Base-by-base conservation (phyloP, 2,888 invertebrate species). In the Hyles lineata region DNA sequence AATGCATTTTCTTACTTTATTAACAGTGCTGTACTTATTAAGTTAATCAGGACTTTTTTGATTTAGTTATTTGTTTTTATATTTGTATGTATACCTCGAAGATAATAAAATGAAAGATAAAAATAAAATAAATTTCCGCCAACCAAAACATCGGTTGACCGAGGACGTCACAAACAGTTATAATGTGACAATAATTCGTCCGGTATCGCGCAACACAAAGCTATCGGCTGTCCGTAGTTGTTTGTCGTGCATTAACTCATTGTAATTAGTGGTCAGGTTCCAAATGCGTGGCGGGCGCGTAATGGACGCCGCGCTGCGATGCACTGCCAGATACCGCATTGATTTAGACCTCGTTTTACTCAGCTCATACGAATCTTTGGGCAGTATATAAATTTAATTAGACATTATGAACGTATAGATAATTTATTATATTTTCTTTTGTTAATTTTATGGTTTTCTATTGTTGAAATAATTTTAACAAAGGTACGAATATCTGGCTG, bases 241-340 rank as follows among this genome's bases (percentile, higher is more conserved):
- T 67, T 67, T 67, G 67, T 50, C 50, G 23, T 50, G 50, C 67
- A 67, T 67, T 67, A 63, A 67, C 67, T 67, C 67, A 67, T 50
- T 67, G 67, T 67, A 67, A 67, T 67, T 67, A 67, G 67, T 50
- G 67, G 67, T 67, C 67, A 23, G 17, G 67, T 50, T 50, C 67
- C 7, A 23, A 67, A 67, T 67, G 67, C 43, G 23, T 50, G 67
- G 50, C 15, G 23, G 50, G 50, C 67, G 50, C 50, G 67, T 67
- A 67, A 50, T 67, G 67, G 43, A 67, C 23, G 50, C 23, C 23
- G 50, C 23, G 7, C 52, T 35, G 55, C 50, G 50, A 15, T 23
- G 50, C 23, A 7, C 52, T 35, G 32, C 58, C 35, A 70, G 55
- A 35, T 63, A 67, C 63, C 23, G 55, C 21, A 63, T 72, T 72